phyloP scores from a whole-genome alignment of 2,797 vertebrate species.

The Ceryle rudis region DNA sequence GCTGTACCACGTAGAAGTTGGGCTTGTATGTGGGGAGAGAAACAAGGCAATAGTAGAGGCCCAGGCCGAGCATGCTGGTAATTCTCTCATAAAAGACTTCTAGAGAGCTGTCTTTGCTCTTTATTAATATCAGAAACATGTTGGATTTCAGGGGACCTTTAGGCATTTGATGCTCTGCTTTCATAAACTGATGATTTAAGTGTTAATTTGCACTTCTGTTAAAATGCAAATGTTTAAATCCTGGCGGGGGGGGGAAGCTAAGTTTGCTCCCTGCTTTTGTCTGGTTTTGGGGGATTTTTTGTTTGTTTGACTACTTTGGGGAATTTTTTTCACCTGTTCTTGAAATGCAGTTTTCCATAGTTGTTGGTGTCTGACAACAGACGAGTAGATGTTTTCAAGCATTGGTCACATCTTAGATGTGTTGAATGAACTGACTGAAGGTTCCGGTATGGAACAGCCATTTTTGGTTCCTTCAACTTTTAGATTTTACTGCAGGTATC shows the following conservation, averaged over 20 bases:
- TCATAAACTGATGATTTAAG: neutral
- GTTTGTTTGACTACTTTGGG: neutral
- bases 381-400: neutral
- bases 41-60: neutral
- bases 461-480: neutral
- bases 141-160: neutral
- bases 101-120: neutral
- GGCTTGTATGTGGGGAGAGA: neutral
- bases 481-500: neutral
- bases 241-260: rapidly evolving
- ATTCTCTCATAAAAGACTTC: neutral
- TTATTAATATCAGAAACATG: neutral
- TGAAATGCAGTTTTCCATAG: neutral
- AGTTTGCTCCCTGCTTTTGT: neutral
- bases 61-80: neutral
- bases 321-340: neutral
- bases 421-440: neutral
- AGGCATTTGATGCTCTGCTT: neutral
- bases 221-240: neutral
- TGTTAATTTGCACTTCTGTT: too few relatives aligned
- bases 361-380: neutral
- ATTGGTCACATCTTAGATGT: neutral
- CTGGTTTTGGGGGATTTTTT: neutral
- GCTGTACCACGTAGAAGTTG: neutral
- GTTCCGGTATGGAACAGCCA: neutral